Base-by-base conservation (phyloP, 1,140 invertebrate genomes). In the Calephelis virginiensis region DNA sequence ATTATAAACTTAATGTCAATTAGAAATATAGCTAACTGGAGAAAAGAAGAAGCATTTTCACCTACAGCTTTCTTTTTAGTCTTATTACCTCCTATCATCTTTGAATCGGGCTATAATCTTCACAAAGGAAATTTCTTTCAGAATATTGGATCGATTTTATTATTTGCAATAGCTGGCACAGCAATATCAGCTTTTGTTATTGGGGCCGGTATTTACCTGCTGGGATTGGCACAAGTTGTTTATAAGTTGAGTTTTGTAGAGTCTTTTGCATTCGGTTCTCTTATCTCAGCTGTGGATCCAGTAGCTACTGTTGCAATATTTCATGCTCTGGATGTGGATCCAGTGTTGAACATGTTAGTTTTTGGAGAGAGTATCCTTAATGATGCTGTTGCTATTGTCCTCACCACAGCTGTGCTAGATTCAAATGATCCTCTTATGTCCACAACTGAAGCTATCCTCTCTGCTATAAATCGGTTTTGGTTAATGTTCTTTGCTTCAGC, bases 91-190 rank as follows among this genome's bases (percentile, higher is more conserved):
- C 98, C 98, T 0, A 99, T 99, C 56, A 99, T 99, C 74, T 99
- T 99, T 93, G 98, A 99, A 92, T 99, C 98, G 6, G 98, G 98
- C 6, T 99, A 99, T 83, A 99, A 99, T 94, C 93, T 99, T 60
- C 98, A 99, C 80, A 99, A 99, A 90, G 98, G 98, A 63, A 99
- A 99, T 83, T 99, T 99, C 83, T 99, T 99, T 86, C 98, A 99
- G 92, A 99, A 99, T 83, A 98, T 99, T 85, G 98, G 97, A 37
- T 98, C 96, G 7, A 97, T 97, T 73, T 86, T 99, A 69, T 95
- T 99, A 0, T 99, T 99, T 94, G 98, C 98, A 1, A 98, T 99
- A 74, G 93, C 99, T 80, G 98, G 98, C 0, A 99, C 98, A 14
- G 95, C 97, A 0, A 98, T 99, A 74, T 99, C 98, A 14, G 98